phyloP scores from a whole-genome alignment of 2,888 invertebrate species.

The Micropterix aruncella region DNA sequence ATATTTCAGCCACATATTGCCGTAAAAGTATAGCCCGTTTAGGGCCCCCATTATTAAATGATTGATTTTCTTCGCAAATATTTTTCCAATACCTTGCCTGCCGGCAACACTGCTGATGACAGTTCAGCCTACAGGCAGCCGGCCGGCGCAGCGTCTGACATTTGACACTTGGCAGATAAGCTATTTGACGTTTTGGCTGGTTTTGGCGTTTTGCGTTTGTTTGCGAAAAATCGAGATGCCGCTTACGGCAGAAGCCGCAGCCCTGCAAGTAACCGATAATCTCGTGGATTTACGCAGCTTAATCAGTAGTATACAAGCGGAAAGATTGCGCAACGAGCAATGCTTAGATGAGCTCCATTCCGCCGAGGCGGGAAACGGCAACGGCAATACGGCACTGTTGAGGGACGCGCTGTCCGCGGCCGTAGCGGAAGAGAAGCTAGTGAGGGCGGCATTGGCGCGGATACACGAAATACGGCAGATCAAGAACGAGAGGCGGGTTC shows the following conservation, averaged over 20 bases:
- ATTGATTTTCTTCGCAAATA: no score
- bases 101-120: no score
- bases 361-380: constrained; percentile 44
- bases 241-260: constrained; percentile 62
- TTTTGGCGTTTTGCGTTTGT: no score
- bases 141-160: no score
- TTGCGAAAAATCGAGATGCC: no score
- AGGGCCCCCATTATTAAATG: no score
- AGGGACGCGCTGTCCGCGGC: constrained; percentile 70
- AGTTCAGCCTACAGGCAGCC: no score
- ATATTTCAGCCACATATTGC: no score
- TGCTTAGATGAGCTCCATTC: constrained; percentile 66
- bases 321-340: constrained; percentile 64
- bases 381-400: constrained; percentile 30
- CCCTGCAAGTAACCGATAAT: constrained; percentile 41
- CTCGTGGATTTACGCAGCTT: constrained; percentile 41
- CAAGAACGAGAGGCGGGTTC: constrained; percentile 71
- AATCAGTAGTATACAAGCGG: constrained; percentile 70
- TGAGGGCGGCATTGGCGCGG: constrained; percentile 69
- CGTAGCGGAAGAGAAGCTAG: constrained; percentile 68
- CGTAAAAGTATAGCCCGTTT: no score
- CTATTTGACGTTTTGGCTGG: no score
- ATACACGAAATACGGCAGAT: constrained; percentile 85
- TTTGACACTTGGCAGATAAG: no score
- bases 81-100: no score